Percentiles rank a stretch among this genome's conserved stretches.
Evolutionary conservation across 2,888 invertebrate genomes (phyloP).

Genomic region (Micropterix aruncella): DNA sequence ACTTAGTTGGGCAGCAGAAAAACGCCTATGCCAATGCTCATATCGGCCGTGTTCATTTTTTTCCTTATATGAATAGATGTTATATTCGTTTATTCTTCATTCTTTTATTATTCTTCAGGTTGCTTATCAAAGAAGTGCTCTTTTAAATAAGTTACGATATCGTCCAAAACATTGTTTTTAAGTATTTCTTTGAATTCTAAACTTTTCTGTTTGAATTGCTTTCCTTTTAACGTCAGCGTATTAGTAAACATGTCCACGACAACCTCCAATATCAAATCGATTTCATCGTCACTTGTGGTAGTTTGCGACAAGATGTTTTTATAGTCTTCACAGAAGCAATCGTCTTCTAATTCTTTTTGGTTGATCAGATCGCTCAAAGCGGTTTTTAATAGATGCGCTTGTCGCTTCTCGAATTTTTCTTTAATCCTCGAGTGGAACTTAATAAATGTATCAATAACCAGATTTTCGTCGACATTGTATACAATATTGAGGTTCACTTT

Average conservation of each 20-base stretch:
- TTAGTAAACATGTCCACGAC: not conserved
- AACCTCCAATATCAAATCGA: not conserved
- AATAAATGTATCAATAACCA: not conserved
- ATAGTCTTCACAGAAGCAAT: not conserved
- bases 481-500: not conserved
- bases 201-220: not conserved
- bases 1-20: too few relatives aligned
- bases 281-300: not conserved
- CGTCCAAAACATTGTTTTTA: not conserved
- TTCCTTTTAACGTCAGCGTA: not conserved
- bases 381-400: not conserved
- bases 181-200: not conserved
- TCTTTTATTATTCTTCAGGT: not conserved
- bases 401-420: not conserved
- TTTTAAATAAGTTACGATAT: not conserved
- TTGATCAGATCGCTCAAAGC: not conserved
- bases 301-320: not conserved
- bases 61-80: too few relatives aligned
- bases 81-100: too few relatives aligned
- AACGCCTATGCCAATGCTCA: too few relatives aligned
- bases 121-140: not conserved
- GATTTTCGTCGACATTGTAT: not conserved
- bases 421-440: not conserved
- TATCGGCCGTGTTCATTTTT: too few relatives aligned
- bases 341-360: not conserved